Conservation (phyloP, 1,140 invertebrate genomes). For the Himalopsyche phryganea region DNA sequence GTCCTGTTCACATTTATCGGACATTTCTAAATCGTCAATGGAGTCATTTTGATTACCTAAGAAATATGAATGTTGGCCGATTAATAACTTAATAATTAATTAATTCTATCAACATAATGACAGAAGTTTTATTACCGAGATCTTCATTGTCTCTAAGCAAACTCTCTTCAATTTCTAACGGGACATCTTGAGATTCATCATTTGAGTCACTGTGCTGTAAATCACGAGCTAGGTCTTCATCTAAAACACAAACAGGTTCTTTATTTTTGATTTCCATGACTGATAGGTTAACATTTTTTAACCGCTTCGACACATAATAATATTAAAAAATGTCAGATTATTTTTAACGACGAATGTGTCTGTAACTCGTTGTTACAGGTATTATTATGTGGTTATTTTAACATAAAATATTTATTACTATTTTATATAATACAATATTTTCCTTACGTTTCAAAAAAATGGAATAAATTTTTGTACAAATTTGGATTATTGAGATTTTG, state of each 20-base stretch:
- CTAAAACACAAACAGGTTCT: constrained; percentile 35
- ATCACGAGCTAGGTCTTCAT: constrained; percentile 46
- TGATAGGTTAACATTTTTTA: too few relatives aligned
- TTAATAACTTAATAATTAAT: not conserved
- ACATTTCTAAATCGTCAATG: constrained; percentile 17
- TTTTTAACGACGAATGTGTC: too few relatives aligned
- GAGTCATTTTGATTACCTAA: constrained; percentile 11
- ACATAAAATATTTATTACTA: too few relatives aligned
- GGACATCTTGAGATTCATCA: constrained; percentile 50
- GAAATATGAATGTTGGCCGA: not conserved
- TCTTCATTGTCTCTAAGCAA: constrained; percentile 40
- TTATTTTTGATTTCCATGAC: constrained; percentile 6
- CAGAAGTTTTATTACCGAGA: not conserved
- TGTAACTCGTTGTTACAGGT: too few relatives aligned
- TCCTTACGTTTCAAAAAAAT: too few relatives aligned
- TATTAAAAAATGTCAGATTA: too few relatives aligned
- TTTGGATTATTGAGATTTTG: too few relatives aligned
- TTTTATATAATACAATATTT: too few relatives aligned
- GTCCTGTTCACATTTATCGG: constrained; percentile 23
- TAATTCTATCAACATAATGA: not conserved
- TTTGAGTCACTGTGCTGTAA: constrained; percentile 51
- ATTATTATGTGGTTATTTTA: too few relatives aligned
- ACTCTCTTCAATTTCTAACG: constrained; percentile 49
- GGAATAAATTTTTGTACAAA: too few relatives aligned
- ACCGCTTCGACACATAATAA: too few relatives aligned